Evolutionary conservation across 2,888 invertebrate genomes (phyloP).

Genomic region (Coelopa pilipes): DNA sequence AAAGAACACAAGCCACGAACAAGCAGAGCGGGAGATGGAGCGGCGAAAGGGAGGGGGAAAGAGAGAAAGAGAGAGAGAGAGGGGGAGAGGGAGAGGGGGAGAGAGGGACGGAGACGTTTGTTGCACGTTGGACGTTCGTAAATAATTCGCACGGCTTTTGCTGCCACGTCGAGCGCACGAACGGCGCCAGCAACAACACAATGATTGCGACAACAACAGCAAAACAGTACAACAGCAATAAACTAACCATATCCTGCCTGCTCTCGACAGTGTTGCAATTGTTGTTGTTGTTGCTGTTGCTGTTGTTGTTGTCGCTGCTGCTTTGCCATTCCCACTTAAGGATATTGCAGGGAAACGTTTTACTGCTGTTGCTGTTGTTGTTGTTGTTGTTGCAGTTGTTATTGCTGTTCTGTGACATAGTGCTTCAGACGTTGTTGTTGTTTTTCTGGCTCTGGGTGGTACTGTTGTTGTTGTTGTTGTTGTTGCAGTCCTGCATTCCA

Average conservation of each 20-base stretch:
- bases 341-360: not conserved
- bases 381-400: too few species aligned
- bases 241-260: not conserved
- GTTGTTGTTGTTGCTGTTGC: not conserved
- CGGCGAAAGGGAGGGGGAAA: too few species aligned
- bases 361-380: too few species aligned
- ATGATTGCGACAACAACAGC: not conserved
- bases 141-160: slow-evolving; percentile 11
- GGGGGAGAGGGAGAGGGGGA: not conserved
- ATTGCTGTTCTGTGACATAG: too few species aligned
- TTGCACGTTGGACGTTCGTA: slow-evolving; percentile 13
- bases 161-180: not conserved
- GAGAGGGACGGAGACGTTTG: not conserved
- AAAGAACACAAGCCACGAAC: too few species aligned
- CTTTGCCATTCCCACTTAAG: not conserved
- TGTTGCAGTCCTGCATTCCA: not conserved
- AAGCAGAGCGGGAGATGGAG: too few species aligned
- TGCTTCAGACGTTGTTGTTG: too few species aligned
- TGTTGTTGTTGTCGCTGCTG: not conserved
- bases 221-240: not conserved
- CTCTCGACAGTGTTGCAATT: not conserved
- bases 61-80: not conserved
- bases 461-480: not conserved
- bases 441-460: not conserved
- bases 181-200: not conserved